These are phyloP conservation scores for Apaloderma vittatum DNA, from an alignment of 2,113 vertebrate genomes.

Conservation along the genomic window DNA sequence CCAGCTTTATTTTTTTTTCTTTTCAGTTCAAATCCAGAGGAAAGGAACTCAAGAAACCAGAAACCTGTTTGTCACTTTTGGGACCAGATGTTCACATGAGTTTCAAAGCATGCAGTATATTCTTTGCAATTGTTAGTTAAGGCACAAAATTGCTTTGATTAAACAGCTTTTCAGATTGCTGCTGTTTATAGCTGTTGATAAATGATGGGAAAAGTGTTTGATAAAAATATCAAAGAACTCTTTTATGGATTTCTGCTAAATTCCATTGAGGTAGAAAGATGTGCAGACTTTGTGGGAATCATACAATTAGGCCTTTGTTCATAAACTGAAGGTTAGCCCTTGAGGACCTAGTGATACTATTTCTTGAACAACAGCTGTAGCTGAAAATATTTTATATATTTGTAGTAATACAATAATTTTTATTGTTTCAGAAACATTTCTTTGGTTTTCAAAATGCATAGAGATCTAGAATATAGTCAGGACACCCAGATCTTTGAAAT, in stretches of 20 bases:
- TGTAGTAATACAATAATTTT: neutral
- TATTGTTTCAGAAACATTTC: neutral
- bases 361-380: neutral
- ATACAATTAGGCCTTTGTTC: neutral
- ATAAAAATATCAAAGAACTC: neutral
- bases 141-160: neutral
- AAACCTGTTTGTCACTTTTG: neutral
- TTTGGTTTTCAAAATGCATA: neutral
- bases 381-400: neutral
- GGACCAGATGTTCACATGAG: neutral
- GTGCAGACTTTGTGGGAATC: neutral
- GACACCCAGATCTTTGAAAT: neutral
- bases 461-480: neutral
- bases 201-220: neutral
- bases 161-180: neutral
- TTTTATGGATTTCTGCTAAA: neutral
- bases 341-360: neutral
- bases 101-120: neutral
- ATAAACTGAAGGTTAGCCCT: neutral
- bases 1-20: neutral
- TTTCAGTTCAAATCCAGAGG: neutral
- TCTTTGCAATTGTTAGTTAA: neutral
- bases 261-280: neutral
- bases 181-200: neutral
- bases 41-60: neutral